Evolutionary conservation across 2,888 invertebrate species (phyloP), one percentile per base, ranked within the genome.

Genomic region (Caenorhabditis drosophilae): DNA sequence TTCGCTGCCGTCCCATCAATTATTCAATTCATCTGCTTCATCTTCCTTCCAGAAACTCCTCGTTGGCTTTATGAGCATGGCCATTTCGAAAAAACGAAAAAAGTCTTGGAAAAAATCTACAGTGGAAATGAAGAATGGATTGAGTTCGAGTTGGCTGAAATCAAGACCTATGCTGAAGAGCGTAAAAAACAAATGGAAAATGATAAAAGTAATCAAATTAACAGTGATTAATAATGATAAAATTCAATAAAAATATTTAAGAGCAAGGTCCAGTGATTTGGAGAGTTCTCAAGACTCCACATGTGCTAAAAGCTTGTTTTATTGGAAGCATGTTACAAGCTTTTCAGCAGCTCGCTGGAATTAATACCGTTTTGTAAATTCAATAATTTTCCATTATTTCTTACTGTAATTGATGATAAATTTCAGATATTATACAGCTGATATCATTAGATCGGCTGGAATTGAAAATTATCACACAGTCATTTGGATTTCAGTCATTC

Each of bases 291-390:
- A 54, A 56, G 18, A 81, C 80, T 2, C 75, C 77, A 0, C 80
- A 81, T 44, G 75, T 82, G 9, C 60, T 80, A 2, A 71, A 73
- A 47, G 87, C 87, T 1, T 79, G 88, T 2, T 51, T 86, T 27
- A 79, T 88, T 16, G 88, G 88, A 2, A 87, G 86, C 78, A 79
- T 84, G 6, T 78, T 88, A 31, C 87, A 87, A 74, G 78, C 86
- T 41, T 85, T 87, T 71, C 87, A 88, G 75, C 87, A 88, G 74
- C 73, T 88, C 2, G 81, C 85, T 53, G 88, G 87, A 18, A 87
- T 88, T 72, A 88, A 88, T 79, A 88, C 87, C 3, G 85, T 88
- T 59, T 86, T 85, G 84, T 80, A n/a, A n/a, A n/a, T n/a, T n/a
- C n/a, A n/a, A n/a, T n/a, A n/a, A n/a, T n/a, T n/a, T n/a, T n/a